Base-by-base conservation (phyloP, 1,140 invertebrate genomes). In the Coboldia fuscipes region DNA sequence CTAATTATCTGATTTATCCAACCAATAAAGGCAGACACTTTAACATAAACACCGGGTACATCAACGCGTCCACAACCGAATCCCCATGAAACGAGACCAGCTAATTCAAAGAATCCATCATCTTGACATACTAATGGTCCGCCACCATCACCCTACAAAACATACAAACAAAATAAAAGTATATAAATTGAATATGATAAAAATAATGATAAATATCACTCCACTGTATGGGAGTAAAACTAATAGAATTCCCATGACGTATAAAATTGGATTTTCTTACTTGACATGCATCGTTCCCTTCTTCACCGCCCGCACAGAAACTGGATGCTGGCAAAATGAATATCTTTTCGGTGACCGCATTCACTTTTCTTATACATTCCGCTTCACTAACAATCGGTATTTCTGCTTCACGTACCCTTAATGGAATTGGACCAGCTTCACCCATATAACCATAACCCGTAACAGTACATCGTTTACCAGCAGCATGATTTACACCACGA, bases 1-100 rank as follows among this genome's bases (percentile, higher is more conserved):
- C 82, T 88, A 46, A 93, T 90, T 35, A 93, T 93, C 63, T 90
- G 85, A 61, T 92, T 92, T 49, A 93, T 90, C 86, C 86, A 93
- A 30, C 85, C 85, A 40, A 92, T 89, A 56, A 90, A 92, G 4
- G 83, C 75, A 13, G 82, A 85, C 4, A 92, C 84, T 61, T 90
- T 90, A 16, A 90, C 85, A 54, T 92, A 93, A 31, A 93, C 83
- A 20, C 85, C 85, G 12, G 85, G 85, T 12, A 90, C 85, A 51
- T 89, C 79, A 27, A 73, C 60, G 18, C 84, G 60, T 2, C 85
- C 84, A 54, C 85, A 90, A 35, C 85, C 85, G 51, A 92, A 90
- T 37, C 86, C 86, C 51, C 51, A 55, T 1, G 81, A 85, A 0
- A 92, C 86, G 0, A 93, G 58, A 5, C 86, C 86, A 16, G 77